Evolutionary conservation across 37 sponge, comb jelly and placozoan species (phyloP).

Genomic region (Mnemiopsis leidyi): DNA sequence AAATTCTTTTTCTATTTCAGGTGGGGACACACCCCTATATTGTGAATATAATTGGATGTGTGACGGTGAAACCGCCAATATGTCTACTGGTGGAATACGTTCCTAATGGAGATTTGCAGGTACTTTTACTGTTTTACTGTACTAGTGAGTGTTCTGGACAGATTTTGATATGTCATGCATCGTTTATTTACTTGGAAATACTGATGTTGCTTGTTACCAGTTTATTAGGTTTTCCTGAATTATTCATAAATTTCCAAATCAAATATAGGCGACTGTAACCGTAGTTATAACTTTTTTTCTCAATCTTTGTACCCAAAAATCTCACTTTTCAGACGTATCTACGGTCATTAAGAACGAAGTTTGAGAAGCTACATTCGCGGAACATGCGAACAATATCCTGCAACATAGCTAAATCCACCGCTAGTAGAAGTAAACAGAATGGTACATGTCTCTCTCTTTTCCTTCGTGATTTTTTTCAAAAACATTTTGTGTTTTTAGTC

Average conservation of each 20-base stretch:
- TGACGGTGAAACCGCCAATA: constrained; percentile 20
- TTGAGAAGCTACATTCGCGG: neutral
- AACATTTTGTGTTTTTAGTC: neutral
- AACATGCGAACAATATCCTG: constrained; percentile 48
- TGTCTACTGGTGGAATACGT: constrained; percentile 62
- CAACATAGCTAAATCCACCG: constrained; percentile 52
- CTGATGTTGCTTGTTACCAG: too few species aligned
- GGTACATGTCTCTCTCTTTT: constrained; percentile 22
- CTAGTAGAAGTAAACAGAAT: constrained; percentile 59
- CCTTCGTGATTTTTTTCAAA: neutral
- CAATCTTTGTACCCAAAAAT: too few species aligned
- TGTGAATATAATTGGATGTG: constrained; percentile 59
- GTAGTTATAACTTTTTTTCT: too few species aligned
- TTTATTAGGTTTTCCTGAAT: too few species aligned
- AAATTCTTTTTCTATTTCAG: neutral
- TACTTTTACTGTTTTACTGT: too few species aligned
- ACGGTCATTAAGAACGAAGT: neutral
- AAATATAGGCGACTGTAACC: too few species aligned
- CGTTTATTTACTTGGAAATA: too few species aligned
- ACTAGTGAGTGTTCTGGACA: too few species aligned
- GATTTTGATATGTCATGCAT: too few species aligned
- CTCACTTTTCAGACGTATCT: constrained; percentile 20
- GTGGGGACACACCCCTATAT: constrained; percentile 62
- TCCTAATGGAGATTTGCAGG: constrained; percentile 46
- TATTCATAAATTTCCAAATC: too few species aligned